phyloP scores from a whole-genome alignment of 2,888 invertebrate genomes.

The Drosophila mettleri region DNA sequence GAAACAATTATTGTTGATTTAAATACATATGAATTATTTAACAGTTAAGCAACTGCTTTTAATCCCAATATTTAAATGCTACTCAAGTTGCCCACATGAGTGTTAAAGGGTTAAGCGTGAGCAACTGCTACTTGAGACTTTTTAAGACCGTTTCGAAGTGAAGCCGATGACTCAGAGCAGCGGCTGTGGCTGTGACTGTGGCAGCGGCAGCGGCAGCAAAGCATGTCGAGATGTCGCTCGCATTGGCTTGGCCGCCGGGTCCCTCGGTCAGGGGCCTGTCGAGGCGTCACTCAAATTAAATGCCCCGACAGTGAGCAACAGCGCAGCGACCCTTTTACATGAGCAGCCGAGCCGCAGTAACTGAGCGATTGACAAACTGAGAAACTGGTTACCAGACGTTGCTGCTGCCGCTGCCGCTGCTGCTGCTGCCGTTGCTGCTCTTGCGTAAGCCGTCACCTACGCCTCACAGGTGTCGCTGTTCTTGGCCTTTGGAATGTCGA shows the following conservation, averaged over 20 bases:
- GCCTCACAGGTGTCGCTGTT: conserved; percentile 51
- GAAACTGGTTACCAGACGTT: conserved; percentile 14
- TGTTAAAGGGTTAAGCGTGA: conserved; percentile 30
- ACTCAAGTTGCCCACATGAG: not conserved
- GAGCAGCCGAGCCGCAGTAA: not conserved
- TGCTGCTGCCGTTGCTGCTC: conserved; percentile 2
- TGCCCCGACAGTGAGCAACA: conserved; percentile 48
- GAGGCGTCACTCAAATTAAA: conserved; percentile 56
- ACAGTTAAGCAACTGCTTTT: not conserved
- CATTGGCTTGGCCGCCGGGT: conserved; percentile 21
- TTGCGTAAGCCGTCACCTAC: conserved; percentile 36
- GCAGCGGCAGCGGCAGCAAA: conserved; percentile 37
- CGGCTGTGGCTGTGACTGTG: no score
- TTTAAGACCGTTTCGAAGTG: conserved; percentile 7
- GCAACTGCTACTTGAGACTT: conserved; percentile 17
- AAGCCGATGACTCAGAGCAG: conserved; percentile 46
- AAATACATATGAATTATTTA: not conserved
- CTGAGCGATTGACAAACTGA: conserved; percentile 34
- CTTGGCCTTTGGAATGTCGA: conserved; percentile 40
- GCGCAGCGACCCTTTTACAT: conserved; percentile 37
- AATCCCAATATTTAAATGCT: not conserved
- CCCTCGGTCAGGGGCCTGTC: conserved; percentile 46
- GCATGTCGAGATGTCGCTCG: conserved; percentile 49
- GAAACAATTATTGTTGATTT: not conserved
- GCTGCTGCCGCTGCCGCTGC: conserved; percentile 1